Percentiles rank a stretch among this genome's conserved stretches.
These are phyloP conservation scores for Heliconius hewitsoni DNA, from an alignment of 1,140 invertebrate species.

Conservation along the genomic window DNA sequence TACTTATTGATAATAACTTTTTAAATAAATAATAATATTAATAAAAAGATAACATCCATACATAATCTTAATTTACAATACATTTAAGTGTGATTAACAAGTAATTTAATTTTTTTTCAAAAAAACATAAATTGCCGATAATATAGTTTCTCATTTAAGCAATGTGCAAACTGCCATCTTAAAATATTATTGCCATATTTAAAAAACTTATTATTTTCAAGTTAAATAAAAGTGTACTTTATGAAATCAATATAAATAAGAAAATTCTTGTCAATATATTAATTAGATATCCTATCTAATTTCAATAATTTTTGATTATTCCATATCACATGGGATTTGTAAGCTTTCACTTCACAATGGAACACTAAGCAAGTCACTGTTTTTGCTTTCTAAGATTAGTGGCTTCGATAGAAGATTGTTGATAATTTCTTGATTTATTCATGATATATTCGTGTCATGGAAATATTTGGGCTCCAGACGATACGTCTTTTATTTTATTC, in stretches of 20 bases:
- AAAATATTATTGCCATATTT: constrained; percentile 11
- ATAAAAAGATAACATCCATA: constrained; percentile 7
- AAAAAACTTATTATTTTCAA: neutral
- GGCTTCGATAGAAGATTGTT: neutral
- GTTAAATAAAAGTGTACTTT: neutral
- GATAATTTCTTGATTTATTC: neutral
- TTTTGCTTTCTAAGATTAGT: neutral
- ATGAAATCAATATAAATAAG: neutral
- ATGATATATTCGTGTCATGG: neutral
- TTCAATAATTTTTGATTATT: neutral
- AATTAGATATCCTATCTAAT: constrained; percentile 14
- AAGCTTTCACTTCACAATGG: neutral
- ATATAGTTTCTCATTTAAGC: neutral
- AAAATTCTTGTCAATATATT: constrained; percentile 1
- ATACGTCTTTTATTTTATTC: too few relatives aligned
- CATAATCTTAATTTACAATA: constrained; percentile 3
- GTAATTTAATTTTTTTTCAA: neutral
- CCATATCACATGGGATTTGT: constrained; percentile 6
- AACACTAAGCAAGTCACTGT: neutral
- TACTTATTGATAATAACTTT: neutral
- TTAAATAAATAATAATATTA: constrained; percentile 9
- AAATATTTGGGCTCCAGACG: neutral
- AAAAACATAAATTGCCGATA: neutral
- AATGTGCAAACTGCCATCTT: neutral
- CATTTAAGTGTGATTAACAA: neutral